phyloP scores from a whole-genome alignment of 2,113 vertebrate genomes.

The Lampris incognitus region DNA sequence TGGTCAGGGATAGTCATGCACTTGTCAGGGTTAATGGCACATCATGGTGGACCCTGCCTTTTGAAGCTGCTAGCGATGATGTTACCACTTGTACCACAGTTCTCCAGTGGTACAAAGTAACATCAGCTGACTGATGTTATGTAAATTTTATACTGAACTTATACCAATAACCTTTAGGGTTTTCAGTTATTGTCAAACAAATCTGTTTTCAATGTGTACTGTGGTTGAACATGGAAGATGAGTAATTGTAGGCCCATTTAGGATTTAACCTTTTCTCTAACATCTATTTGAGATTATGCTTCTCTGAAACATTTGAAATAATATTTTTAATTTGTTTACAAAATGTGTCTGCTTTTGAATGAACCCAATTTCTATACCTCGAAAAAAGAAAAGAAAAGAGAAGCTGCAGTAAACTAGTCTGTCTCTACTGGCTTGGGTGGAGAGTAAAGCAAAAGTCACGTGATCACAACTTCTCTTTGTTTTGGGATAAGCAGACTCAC shows the following conservation, averaged over 20 bases:
- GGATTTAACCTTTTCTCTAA: slow-evolving; percentile 2
- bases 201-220: slow-evolving; percentile 5
- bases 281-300: neutral
- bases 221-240: neutral
- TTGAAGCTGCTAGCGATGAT: no score
- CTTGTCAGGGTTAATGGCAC: no score
- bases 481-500: neutral
- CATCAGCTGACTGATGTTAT: neutral
- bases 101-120: no score
- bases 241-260: neutral
- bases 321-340: neutral
- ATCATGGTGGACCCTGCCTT: no score
- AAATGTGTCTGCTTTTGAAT: slow-evolving; percentile 16
- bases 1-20: no score
- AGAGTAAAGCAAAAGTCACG: neutral
- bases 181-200: neutral
- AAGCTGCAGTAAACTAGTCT: neutral
- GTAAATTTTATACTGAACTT: neutral
- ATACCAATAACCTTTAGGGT: slow-evolving; percentile 39
- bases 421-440: neutral
- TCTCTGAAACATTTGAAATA: neutral
- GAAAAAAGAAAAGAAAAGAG: no score
- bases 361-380: slow-evolving; percentile 11
- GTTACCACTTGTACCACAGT: no score
- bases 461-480: neutral